A percentile compares a stretch with the other conserved stretches of the same genome.
Conservation (phyloP, 2,113 vertebrate genomes). For the Pteruthius melanotis region DNA sequence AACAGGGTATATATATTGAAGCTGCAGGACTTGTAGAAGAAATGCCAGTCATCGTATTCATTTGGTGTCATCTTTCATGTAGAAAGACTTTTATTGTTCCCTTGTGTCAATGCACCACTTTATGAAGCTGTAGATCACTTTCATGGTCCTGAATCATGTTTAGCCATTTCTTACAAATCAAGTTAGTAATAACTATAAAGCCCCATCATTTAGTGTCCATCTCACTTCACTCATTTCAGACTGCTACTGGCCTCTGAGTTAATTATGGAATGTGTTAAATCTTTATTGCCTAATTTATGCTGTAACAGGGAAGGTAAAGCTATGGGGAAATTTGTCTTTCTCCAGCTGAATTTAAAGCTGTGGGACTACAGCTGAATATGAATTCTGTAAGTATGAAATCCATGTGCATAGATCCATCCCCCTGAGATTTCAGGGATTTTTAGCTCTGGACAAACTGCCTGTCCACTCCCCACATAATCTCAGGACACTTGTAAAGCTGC, state of each 20-base stretch:
- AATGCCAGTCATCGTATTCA: neutral
- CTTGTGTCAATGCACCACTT: slow-evolving; percentile 16
- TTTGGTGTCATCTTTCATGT: slow-evolving; percentile 30
- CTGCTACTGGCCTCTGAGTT: neutral
- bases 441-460: neutral
- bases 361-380: neutral
- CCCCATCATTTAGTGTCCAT: neutral
- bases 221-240: slow-evolving; percentile 7
- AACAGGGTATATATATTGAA: neutral
- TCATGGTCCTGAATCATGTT: slow-evolving; percentile 13
- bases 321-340: neutral
- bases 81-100: slow-evolving; percentile 26
- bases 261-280: neutral
- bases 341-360: neutral
- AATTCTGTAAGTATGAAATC: neutral
- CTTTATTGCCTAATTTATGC: neutral
- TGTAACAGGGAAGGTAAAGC: neutral
- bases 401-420: neutral
- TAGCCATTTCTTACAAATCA: slow-evolving; percentile 35
- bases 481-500: neutral
- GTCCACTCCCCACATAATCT: neutral
- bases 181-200: neutral
- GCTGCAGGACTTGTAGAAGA: neutral
- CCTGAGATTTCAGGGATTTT: neutral
- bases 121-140: slow-evolving; percentile 54